A percentile compares a stretch with the other conserved stretches of the same genome.
phyloP scores from a whole-genome alignment of 2,888 invertebrate genomes.

The Phengaris alcon region DNA sequence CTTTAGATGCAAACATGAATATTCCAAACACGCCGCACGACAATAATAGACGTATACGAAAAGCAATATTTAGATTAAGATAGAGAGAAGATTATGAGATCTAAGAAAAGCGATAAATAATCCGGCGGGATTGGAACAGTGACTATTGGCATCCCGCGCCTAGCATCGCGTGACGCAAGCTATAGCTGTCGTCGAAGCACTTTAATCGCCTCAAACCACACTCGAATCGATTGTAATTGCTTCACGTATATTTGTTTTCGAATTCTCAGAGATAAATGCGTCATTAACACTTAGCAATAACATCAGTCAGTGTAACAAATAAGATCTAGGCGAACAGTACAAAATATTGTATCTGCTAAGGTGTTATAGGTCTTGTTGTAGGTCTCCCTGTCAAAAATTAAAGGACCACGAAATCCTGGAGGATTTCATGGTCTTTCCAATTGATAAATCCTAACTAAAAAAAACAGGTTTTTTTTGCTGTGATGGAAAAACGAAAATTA shows the following conservation, averaged over 20 bases:
- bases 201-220: not conserved
- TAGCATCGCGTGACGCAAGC: not conserved
- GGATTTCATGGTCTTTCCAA: too few relatives aligned
- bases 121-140: not conserved
- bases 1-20: too few relatives aligned
- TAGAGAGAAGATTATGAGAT: not conserved
- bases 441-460: too few relatives aligned
- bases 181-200: constrained; percentile 1
- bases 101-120: not conserved
- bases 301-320: not conserved
- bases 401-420: too few relatives aligned
- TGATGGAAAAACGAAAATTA: too few relatives aligned
- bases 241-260: not conserved
- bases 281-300: constrained; percentile 1
- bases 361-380: too few relatives aligned
- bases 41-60: too few relatives aligned
- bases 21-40: too few relatives aligned
- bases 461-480: too few relatives aligned
- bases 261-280: not conserved
- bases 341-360: not conserved
- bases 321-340: not conserved
- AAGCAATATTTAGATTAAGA: too few relatives aligned
- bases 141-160: not conserved
- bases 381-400: too few relatives aligned
- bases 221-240: not conserved